phyloP scores from a whole-genome alignment of 2,797 vertebrate species.

The Myotis findleyi region DNA sequence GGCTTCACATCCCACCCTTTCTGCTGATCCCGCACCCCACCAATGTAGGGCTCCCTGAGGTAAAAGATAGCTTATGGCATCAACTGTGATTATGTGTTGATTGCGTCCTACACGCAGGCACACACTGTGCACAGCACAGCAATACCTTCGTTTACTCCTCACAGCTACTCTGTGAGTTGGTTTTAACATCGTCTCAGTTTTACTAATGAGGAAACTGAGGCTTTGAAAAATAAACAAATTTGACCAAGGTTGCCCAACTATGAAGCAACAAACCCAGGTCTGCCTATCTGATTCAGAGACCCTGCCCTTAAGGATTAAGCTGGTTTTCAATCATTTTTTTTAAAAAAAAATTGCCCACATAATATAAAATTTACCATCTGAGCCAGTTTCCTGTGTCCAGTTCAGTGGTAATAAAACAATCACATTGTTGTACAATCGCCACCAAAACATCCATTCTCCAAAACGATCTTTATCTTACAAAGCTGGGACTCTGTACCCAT shows the following conservation, averaged over 20 bases:
- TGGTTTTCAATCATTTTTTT: constrained; percentile 40
- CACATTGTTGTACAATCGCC: neutral
- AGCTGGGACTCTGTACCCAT: neutral
- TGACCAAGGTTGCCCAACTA: constrained; percentile 24
- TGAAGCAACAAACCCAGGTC: constrained; percentile 33
- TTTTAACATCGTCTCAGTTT: neutral
- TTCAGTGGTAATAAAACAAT: neutral
- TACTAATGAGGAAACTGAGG: constrained; percentile 35
- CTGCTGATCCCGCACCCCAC: neutral
- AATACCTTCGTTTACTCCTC: neutral
- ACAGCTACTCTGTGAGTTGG: neutral
- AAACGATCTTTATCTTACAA: neutral
- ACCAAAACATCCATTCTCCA: neutral
- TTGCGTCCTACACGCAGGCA: neutral
- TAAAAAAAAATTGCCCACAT: neutral
- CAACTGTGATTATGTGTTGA: neutral
- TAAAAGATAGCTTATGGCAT: neutral
- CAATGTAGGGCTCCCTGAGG: neutral
- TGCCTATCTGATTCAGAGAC: constrained; percentile 35
- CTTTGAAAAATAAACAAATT: constrained; percentile 55
- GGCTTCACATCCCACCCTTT: neutral
- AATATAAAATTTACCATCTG: neutral
- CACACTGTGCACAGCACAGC: neutral
- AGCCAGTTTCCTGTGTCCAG: neutral
- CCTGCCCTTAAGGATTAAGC: neutral